Base-by-base conservation (phyloP, 2,888 invertebrate species). In the Marronus borbonicus region DNA sequence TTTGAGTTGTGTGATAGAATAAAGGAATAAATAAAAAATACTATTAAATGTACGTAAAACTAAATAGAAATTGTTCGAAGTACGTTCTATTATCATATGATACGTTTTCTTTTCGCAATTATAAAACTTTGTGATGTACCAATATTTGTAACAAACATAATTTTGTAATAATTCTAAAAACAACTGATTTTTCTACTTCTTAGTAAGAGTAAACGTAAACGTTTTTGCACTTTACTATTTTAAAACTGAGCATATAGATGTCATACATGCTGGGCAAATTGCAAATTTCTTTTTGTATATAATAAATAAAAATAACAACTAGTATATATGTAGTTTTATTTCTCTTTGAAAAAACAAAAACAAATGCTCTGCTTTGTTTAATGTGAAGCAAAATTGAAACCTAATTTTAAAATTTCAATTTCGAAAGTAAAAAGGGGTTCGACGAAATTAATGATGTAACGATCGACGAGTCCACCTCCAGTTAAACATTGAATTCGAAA, bases 251-350 rank as follows among this genome's bases (percentile, higher is more conserved):
- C 76, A 79, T 60, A 52, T 80, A 76, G 76, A 81, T 80, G 81
- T 81, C 66, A 76, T 80, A 77, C 72, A 77, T 75, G 79, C 79
- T 79, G 79, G 79, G 79, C 79, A 77, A 74, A 76, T 76, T 78
- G 78, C 78, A 80, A 81, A 81, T 80, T 82, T 81, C 81, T 82
- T 82, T 82, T 83, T 83, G 83, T 83, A 83, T 82, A 83, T 83
- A 82, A 81, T 81, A 81, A 83, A 83, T 81, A 81, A 83, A 83
- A 82, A 83, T 80, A 82, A 82, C 80, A 82, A 79, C 80, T 83
- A 82, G 81, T 80, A 81, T 17, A 24, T 10, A 1, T 44, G 44
- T 44, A 44, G 44, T 44, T 44, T 44, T 44, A 44, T 44, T 44
- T 44, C 1, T 4, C 3, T 3, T 3, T 31, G 1, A 3, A 31